phyloP scores from a whole-genome alignment of 2,888 invertebrate species.

The Acleris sparsana region DNA sequence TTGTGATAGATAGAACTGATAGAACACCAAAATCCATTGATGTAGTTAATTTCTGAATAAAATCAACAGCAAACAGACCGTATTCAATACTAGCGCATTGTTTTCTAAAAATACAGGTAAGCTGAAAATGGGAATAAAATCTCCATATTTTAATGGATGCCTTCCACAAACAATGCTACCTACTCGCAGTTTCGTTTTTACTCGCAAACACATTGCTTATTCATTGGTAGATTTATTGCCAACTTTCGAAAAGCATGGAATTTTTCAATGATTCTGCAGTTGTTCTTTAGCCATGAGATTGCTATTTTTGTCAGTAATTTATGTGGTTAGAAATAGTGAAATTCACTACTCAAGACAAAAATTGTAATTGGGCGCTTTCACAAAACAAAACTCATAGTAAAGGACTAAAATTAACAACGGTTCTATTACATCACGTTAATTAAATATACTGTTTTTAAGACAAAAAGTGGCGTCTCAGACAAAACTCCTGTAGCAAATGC shows the following conservation, averaged over 20 bases:
- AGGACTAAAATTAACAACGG: too few relatives aligned
- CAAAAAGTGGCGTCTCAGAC: too few relatives aligned
- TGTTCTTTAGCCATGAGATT: too few relatives aligned
- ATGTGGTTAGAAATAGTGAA: too few relatives aligned
- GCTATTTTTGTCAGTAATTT: too few relatives aligned
- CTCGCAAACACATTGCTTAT: background rate
- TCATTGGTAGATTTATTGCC: slow-evolving; percentile 4
- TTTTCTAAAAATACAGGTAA: slow-evolving; percentile 3
- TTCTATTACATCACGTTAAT: too few relatives aligned
- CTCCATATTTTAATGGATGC: slow-evolving; percentile 6
- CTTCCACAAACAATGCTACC: background rate
- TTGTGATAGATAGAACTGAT: too few relatives aligned
- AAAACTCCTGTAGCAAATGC: too few relatives aligned
- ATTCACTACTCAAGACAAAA: too few relatives aligned
- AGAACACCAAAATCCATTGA: background rate
- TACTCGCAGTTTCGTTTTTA: background rate
- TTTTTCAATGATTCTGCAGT: slow-evolving; percentile 5
- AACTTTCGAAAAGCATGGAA: slow-evolving; percentile 1
- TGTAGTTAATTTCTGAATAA: background rate
- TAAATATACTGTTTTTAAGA: too few relatives aligned
- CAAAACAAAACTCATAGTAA: too few relatives aligned
- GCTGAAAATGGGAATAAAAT: slow-evolving; percentile 2
- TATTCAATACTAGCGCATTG: background rate
- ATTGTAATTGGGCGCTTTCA: too few relatives aligned
- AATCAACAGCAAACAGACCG: background rate